Evolutionary conservation across 2,888 invertebrate genomes (phyloP).

Genomic region (Thysanoteuthis rhombus): DNA sequence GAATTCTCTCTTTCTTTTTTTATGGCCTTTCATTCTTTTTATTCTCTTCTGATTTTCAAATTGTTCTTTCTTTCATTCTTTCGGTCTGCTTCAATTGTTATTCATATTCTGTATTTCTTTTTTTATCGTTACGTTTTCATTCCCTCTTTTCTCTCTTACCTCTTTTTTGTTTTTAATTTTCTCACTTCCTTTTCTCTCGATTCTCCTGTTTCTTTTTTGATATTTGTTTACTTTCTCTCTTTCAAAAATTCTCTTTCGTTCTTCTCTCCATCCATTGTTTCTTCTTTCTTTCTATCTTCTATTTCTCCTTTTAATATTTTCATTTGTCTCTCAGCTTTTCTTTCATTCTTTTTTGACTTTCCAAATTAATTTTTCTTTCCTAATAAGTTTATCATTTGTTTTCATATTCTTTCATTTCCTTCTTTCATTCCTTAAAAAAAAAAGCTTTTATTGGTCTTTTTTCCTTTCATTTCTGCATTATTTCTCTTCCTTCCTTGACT

Average conservation of each 20-base stretch:
- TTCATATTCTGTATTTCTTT: not conserved
- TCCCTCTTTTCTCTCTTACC: not conserved
- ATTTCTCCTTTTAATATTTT: not conserved
- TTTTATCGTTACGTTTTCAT: not conserved
- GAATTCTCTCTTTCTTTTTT: no score
- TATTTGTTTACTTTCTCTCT: not conserved
- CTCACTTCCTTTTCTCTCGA: not conserved
- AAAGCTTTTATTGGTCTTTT: not conserved
- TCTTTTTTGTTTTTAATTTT: not conserved
- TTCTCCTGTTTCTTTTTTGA: not conserved
- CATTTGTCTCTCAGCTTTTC: not conserved
- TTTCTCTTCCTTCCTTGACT: not conserved
- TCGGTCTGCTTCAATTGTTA: not conserved
- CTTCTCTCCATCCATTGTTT: not conserved
- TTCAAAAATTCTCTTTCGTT: not conserved
- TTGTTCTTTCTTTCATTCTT: not conserved
- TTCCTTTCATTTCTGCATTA: not conserved
- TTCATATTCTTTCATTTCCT: no score
- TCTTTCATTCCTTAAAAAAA: no score
- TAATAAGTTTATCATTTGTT: no score
- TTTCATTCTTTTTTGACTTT: not conserved
- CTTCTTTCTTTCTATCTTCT: not conserved
- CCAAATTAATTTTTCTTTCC: no score
- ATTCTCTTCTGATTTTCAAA: no score
- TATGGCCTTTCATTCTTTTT: no score